These are phyloP conservation scores for Carcinoscorpius rotundicauda DNA, from an alignment of 1,140 invertebrate genomes.

Conservation along the genomic window DNA sequence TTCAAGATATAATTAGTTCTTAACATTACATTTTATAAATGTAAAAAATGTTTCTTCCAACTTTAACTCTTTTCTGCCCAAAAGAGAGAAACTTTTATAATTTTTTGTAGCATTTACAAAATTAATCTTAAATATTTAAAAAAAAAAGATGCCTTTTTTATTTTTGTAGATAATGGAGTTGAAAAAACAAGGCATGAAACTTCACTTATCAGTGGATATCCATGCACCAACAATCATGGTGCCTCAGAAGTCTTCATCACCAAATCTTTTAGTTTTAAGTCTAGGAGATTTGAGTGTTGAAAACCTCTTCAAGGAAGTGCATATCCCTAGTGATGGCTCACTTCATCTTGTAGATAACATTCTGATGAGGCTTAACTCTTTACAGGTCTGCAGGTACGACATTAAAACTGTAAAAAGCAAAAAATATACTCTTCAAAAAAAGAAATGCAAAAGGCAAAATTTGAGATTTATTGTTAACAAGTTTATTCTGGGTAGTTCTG, in stretches of 20 bases:
- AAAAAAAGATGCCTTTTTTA: neutral
- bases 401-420: neutral
- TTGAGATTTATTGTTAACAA: no score
- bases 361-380: slow-evolving; percentile 49
- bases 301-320: slow-evolving; percentile 59
- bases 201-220: slow-evolving; percentile 56
- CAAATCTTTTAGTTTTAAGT: slow-evolving; percentile 62
- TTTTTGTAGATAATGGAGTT: slow-evolving; percentile 37
- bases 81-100: neutral
- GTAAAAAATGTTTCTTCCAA: no score
- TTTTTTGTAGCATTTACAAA: no score
- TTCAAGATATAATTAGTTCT: no score
- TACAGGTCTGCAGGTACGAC: slow-evolving; percentile 45
- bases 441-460: no score
- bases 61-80: neutral
- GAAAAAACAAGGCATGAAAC: slow-evolving; percentile 45
- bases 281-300: slow-evolving; percentile 61
- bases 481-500: no score
- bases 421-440: no score
- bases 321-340: slow-evolving; percentile 29
- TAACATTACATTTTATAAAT: no score
- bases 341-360: slow-evolving; percentile 48
- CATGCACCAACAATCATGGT: slow-evolving; percentile 59
- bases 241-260: slow-evolving; percentile 63
- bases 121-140: no score